phyloP scores from a whole-genome alignment of 2,888 invertebrate species.

The Crioceris asparagi region DNA sequence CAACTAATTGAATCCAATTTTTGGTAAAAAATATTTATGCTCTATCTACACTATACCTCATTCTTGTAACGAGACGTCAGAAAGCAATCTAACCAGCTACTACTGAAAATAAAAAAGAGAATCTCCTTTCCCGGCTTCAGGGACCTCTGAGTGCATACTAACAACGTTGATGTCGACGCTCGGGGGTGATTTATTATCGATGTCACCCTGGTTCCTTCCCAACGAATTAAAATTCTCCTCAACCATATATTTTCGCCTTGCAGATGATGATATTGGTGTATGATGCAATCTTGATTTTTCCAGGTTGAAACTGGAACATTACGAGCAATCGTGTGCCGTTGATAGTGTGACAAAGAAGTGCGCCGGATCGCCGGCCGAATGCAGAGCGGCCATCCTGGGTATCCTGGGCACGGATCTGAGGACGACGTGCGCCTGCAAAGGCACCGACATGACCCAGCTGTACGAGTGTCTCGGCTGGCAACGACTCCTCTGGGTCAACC shows the following conservation, averaged over 20 bases:
- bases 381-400: slow-evolving; percentile 74
- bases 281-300: slow-evolving; percentile 7
- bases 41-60: no score
- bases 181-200: no score
- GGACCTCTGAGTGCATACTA: no score
- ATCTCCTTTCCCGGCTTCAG: no score
- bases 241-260: neutral
- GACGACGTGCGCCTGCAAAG: slow-evolving; percentile 79
- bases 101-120: no score
- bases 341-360: slow-evolving; percentile 84
- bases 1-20: no score
- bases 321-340: slow-evolving; percentile 85
- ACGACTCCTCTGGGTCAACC: slow-evolving; percentile 80
- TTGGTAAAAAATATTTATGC: no score
- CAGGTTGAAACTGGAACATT: slow-evolving; percentile 72
- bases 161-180: no score
- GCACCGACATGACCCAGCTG: slow-evolving; percentile 72
- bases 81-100: no score
- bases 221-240: neutral
- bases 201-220: no score
- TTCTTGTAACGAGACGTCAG: no score
- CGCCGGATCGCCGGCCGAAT: slow-evolving; percentile 75
- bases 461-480: slow-evolving; percentile 89
- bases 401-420: slow-evolving; percentile 83
- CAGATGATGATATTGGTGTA: neutral